Base-by-base conservation (phyloP, 2,888 invertebrate genomes). In the Apodemia mormo region DNA sequence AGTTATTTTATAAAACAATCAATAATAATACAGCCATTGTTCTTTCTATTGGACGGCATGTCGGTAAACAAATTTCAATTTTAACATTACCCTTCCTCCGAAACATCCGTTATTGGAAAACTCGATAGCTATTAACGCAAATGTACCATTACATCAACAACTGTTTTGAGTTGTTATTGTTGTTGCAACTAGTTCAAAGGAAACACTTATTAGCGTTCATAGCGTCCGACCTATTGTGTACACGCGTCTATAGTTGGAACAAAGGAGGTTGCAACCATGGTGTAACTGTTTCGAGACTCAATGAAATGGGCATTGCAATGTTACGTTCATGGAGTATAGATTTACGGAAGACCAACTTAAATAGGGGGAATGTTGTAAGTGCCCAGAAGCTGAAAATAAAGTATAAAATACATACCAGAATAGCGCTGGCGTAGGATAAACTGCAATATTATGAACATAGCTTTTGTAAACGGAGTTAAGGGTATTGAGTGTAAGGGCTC, bases 151-250 rank as follows among this genome's bases (percentile, higher is more conserved):
- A 58, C 70, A 73, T 69, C 69, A 70, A 71, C 72, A 72, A 73
- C 67, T 73, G 76, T 73, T 74, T 72, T 71, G 71, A 75, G 71
- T 70, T 75, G 74, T 74, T 75, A 72, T 80, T 84, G 82, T 81
- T 82, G 81, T 78, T 81, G 79, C 81, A 83, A 81, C 82, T 82
- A 83, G 88, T 88, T 89, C 89, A 90, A 90, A 90, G 89, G 89
- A 90, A 91, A 85, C 83, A 79, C 82, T 85, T 88, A 88, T 88
- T 88, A 87, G 85, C 84, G 83, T 83, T 82, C 80, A 77, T 79
- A 76, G 82, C 88, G 86, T 88, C 89, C 88, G 89, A 84, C 78
- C 81, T 78, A 85, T 86, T 87, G 87, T 84, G 80, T 83, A 81
- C 81, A 76, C 81, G 78, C 78, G 79, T 80, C 85, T 85, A 85